Base-by-base conservation (phyloP, 2,113 vertebrate species). In the Marmota flaviventris region DNA sequence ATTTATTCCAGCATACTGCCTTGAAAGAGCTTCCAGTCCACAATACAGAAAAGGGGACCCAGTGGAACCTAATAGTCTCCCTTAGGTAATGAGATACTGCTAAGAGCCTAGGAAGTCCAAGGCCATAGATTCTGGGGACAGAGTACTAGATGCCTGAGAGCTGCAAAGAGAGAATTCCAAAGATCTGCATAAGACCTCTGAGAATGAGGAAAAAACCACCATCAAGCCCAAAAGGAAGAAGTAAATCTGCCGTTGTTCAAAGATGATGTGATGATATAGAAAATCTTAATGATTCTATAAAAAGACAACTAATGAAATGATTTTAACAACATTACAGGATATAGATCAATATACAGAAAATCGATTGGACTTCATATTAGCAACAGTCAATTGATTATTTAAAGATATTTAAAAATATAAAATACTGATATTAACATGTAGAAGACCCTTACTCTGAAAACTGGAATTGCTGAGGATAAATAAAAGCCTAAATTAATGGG, bases 271-370 rank as follows among this genome's bases (percentile, higher is more conserved):
- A n/a, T 63, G 83, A 4, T 91, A 13, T 45, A 27, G 53, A 89
- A 79, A 83, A 90, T 58, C 48, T 65, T 58, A 70, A 56, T 53
- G 45, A 45, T 79, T 69, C 29, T 75, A 32, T 63, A 9, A 65
- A 39, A 95, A 93, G 39, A 13, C 37, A 84, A 84, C 69, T 72
- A 91, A 51, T 70, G 69, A 70, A 69, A 56, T 92, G 11, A 67
- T 84, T 70, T 97, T 91, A 85, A 90, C 13, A 75, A 69, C 20
- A 8, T 94, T 69, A 39, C 20, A 79, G 83, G n/a, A 34, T 42
- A 42, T 65, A 85, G 25, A 22, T 53, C 32, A 79, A 10, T 48
- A 63, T 63, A 63, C 34, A 45, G 61, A 70, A 85, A 84, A 88
- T 75, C 37, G 69, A 0, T 25, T 83, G 16, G 2, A 39, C 45